These are phyloP conservation scores for Polypterus senegalus DNA, from an alignment of 2,113 vertebrate genomes.

Conservation along the genomic window DNA sequence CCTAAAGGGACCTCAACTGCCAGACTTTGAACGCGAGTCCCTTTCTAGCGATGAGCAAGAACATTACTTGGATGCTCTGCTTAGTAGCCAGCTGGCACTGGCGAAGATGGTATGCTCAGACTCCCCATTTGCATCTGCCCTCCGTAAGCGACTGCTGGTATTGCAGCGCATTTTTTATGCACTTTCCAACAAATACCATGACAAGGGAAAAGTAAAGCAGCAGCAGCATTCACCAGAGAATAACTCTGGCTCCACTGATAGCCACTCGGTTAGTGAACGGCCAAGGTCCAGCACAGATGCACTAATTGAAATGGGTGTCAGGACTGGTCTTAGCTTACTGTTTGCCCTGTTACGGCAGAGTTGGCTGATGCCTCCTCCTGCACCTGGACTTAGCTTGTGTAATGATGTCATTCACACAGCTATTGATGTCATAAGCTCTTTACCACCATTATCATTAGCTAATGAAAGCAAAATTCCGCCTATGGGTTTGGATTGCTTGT, in stretches of 20 bases:
- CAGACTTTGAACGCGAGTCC: conserved; percentile 93
- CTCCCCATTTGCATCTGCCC: conserved; percentile 84
- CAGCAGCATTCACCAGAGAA: conserved; percentile 87
- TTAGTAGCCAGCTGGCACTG: conserved; percentile 89
- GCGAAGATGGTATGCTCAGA: conserved; percentile 97
- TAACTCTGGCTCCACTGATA: conserved; percentile 69
- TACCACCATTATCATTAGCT: conserved; percentile 80
- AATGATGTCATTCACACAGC: conserved; percentile 89
- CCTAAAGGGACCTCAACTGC: conserved; percentile 92
- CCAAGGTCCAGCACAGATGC: conserved; percentile 86
- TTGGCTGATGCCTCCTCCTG: conserved; percentile 75
- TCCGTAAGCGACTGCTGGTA: conserved; percentile 83
- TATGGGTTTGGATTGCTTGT: conserved; percentile 92
- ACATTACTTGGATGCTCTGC: conserved; percentile 92
- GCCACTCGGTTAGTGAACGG: conserved; percentile 82
- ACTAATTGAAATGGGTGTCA: conserved; percentile 90
- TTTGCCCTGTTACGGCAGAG: conserved; percentile 89
- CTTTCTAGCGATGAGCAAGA: conserved; percentile 95
- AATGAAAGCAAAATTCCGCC: conserved; percentile 94
- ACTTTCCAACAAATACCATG: conserved; percentile 94
- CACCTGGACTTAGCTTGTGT: conserved; percentile 70
- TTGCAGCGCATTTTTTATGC: conserved; percentile 93
- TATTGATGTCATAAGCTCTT: conserved; percentile 83
- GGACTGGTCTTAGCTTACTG: conserved; percentile 82
- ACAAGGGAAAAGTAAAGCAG: conserved; percentile 90